phyloP scores from a whole-genome alignment of 2,113 vertebrate species.

The Lasiurus borealis region DNA sequence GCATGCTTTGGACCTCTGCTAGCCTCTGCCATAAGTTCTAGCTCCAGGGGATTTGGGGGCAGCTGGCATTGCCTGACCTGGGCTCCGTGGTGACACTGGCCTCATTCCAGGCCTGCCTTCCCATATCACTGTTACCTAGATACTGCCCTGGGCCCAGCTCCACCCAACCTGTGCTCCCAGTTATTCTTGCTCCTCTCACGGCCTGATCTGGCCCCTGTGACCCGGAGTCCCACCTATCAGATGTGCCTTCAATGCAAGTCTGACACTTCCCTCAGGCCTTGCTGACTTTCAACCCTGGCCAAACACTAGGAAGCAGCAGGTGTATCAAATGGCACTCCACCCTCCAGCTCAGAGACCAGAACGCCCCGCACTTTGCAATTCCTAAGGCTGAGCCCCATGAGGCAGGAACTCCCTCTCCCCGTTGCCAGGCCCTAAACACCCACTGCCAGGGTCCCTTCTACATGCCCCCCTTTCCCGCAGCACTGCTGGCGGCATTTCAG shows the following conservation, averaged over 20 bases:
- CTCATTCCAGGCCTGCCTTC: background rate
- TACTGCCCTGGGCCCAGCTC: rapidly evolving
- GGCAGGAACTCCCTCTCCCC: background rate
- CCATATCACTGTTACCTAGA: background rate
- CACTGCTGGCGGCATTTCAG: background rate
- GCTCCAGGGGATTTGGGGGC: background rate
- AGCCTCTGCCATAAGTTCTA: background rate
- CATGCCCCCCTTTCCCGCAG: background rate
- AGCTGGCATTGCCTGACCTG: background rate
- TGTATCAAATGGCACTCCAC: background rate
- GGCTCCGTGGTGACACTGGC: background rate
- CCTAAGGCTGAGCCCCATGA: background rate
- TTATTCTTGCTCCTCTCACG: background rate
- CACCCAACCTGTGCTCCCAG: background rate
- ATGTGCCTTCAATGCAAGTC: background rate
- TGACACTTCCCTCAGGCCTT: background rate
- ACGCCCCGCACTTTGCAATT: background rate
- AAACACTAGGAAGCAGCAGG: background rate
- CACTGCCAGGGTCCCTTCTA: background rate
- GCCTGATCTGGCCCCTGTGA: background rate
- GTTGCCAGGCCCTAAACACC: background rate
- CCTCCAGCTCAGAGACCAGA: background rate
- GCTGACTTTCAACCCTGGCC: background rate
- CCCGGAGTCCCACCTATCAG: background rate
- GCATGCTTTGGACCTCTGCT: background rate